Base-by-base conservation (phyloP, 2,797 vertebrate species). In the Fringilla coelebs region DNA sequence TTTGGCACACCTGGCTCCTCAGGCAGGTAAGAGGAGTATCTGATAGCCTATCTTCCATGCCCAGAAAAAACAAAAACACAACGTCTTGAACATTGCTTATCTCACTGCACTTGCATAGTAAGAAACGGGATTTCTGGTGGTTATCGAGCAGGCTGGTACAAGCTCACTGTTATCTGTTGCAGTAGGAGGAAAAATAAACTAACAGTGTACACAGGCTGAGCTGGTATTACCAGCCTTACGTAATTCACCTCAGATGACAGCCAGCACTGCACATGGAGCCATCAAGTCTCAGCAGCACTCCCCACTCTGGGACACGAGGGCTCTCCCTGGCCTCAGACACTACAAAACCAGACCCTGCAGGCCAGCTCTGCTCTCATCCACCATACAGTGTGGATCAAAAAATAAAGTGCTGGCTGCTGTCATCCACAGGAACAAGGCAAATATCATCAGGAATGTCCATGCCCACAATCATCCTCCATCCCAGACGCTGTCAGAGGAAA, bases 221-320 rank as follows among this genome's bases (percentile, higher is more conserved):
- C 49, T 4, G 3, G 10, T 43, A 70, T 57, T 48, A 40, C 1
- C 7, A 24, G 36, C 11, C 1, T 61, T 65, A 79, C 14, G 8
- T 29, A 90, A 91, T 29, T 74, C 75, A 63, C 32, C 57, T 28
- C 3, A 2, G 79, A 41, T 38, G 73, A 72, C 52, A 92, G 66
- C 38, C 66, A 72, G 80, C 14, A 2, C 40, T 20, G 91, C 54
- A 46, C 85, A 88, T 21, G 61, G 52, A 77, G 38, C 79, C 68
- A 36, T 3, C 16, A 9, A 21, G 28, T 18, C 63, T 54, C 28
- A 10, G 71, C 89, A 80, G 43, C 51, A 17, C 1, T 17, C 11
- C 55, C 21, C 46, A 29, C 3, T 9, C 61, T 2, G 3, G 4
- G 66, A 49, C 5, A 6, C 0, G 0, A 77, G 24, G 55, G 66